Evolutionary conservation across 2,797 vertebrate species (phyloP), one percentile per base, ranked within the genome.

Genomic region (Valencia hispanica): DNA sequence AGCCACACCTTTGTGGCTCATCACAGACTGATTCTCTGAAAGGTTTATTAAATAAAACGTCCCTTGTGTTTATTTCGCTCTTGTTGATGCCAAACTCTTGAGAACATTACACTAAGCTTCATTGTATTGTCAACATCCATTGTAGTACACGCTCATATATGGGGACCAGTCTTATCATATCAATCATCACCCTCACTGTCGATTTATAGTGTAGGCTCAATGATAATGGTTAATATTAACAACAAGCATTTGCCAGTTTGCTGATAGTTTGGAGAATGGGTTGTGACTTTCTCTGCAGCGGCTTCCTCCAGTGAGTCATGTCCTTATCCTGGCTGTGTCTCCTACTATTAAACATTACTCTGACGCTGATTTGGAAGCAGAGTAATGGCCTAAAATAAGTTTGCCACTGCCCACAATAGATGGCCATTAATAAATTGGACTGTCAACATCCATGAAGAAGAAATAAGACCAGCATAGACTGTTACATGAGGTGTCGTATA

Each of bases 401-500:
- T 71, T 30, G 74, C 74, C 80, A 50, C 36, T 68, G 63, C 89
- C 87, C 84, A 90, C 88, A 92, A 91, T 91, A 90, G 78, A 75
- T 78, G 79, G 70, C 89, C 89, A 88, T 93, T 92, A 93, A 94
- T 94, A 93, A 91, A 86, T 74, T 70, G 83, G 80, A 88, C 92
- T 91, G 93, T 92, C 92, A 91, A 81, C 90, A 89, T 92, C 88
- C 80, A 79, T 70, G 63, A 74, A 80, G 76, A 84, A 79, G 89
- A 88, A 93, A 92, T 94, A 77, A 89, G 88, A 91, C 68, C 85
- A 87, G 79, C 73, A 72, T 86, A 81, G 86, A 84, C 87, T 84
- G 93, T 89, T 90, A 92, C 91, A 94, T 86, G 79, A 79, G 84
- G 93, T 92, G 78, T 95, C 94, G 59, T 61, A 72, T 95, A 86